Evolutionary conservation across 2,113 vertebrate species (phyloP).

Genomic region (Sprattus sprattus): DNA sequence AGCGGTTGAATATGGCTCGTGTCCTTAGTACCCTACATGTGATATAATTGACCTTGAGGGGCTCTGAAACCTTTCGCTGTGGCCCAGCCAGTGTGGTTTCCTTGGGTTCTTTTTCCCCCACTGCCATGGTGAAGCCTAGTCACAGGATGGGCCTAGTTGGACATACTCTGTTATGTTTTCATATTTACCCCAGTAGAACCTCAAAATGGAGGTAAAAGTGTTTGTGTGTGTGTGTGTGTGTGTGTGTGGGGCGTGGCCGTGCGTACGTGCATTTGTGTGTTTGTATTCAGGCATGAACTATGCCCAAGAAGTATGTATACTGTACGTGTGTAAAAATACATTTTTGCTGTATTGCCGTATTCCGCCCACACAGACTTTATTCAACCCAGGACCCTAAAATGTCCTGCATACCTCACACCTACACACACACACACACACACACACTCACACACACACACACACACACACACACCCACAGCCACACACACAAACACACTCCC

Average conservation of each 20-base stretch:
- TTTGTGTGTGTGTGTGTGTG: not conserved
- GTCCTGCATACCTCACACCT: constrained; percentile 20
- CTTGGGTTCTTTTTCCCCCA: not conserved
- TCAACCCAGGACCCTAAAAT: not conserved
- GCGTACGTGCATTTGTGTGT: too few relatives aligned
- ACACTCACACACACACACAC: not conserved
- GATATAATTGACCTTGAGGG: constrained; percentile 19
- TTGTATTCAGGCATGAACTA: too few relatives aligned
- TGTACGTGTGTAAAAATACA: not conserved
- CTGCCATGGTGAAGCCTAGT: not conserved
- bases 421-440: constrained; percentile 14
- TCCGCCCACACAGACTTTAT: not conserved
- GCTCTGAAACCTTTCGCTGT: not conserved
- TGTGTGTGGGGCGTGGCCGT: not conserved
- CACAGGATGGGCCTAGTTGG: not conserved
- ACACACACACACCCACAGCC: constrained; percentile 41
- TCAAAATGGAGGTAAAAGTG: not conserved
- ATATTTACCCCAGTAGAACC: not conserved
- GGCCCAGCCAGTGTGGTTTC: not conserved
- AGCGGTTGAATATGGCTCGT: not conserved
- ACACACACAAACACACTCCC: constrained; percentile 22
- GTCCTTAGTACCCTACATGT: not conserved
- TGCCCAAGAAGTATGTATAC: not conserved
- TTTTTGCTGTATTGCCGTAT: not conserved
- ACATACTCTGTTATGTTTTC: not conserved